Evolutionary conservation across 2,888 invertebrate genomes (phyloP).

Genomic region (Dynastes grantii): DNA sequence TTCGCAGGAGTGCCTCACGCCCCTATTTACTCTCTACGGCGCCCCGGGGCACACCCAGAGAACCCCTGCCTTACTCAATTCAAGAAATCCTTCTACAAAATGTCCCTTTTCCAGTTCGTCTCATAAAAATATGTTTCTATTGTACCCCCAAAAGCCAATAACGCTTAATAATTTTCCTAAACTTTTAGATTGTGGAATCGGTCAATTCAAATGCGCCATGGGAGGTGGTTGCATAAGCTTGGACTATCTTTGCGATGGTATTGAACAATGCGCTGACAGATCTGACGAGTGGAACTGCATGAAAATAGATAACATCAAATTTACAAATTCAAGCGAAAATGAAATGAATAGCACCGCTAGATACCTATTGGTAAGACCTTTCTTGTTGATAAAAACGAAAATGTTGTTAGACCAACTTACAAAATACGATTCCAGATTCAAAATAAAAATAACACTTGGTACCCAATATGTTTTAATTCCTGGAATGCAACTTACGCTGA

Average conservation of each 20-base stretch:
- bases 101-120: too few relatives aligned
- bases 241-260: conserved; percentile 74
- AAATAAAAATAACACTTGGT: conserved; percentile 65
- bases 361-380: conserved; percentile 55
- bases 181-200: conserved; percentile 71
- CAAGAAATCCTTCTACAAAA: too few relatives aligned
- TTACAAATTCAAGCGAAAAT: conserved; percentile 50
- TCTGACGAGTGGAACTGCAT: conserved; percentile 78
- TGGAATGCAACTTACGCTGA: conserved; percentile 74
- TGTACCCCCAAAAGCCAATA: too few relatives aligned
- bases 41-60: too few relatives aligned
- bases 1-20: too few relatives aligned
- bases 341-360: conserved; percentile 49
- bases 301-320: conserved; percentile 51
- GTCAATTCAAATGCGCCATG: conserved; percentile 74
- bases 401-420: not conserved
- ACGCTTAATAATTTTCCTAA: too few relatives aligned
- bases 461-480: conserved; percentile 72
- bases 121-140: too few relatives aligned
- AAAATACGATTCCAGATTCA: conserved; percentile 55
- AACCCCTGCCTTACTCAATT: too few relatives aligned
- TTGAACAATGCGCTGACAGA: conserved; percentile 75
- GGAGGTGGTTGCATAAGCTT: conserved; percentile 76
- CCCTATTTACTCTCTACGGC: too few relatives aligned
- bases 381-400: not conserved